phyloP scores from a whole-genome alignment of 2,888 invertebrate species.

The Xylocampa areola region DNA sequence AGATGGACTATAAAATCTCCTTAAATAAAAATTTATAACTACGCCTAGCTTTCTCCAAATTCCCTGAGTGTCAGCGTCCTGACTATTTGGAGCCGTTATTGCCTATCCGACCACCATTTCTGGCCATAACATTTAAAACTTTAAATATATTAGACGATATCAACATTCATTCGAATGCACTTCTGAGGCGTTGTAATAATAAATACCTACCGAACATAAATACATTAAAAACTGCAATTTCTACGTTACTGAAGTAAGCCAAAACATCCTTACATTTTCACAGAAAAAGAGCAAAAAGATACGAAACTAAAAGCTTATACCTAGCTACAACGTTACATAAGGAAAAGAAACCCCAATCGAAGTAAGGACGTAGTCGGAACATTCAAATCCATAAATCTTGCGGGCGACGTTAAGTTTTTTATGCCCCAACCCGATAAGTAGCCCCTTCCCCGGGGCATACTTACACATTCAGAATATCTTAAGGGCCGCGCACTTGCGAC shows the following conservation, averaged over 20 bases:
- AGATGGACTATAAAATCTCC: no score
- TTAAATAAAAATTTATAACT: no score
- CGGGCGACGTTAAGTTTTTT: slow-evolving; percentile 60
- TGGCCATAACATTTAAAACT: no score
- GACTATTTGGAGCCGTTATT: no score
- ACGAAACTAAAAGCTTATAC: slow-evolving; percentile 20
- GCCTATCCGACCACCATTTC: no score
- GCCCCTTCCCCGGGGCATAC: slow-evolving; percentile 51
- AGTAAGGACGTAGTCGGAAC: slow-evolving; percentile 49
- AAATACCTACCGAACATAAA: no score
- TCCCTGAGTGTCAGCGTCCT: no score
- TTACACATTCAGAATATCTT: slow-evolving; percentile 56
- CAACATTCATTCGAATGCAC: no score
- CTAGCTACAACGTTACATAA: slow-evolving; percentile 26
- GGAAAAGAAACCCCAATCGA: slow-evolving; percentile 46
- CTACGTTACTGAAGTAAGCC: no score
- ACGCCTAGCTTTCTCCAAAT: no score
- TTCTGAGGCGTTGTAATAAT: no score
- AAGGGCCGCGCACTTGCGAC: slow-evolving; percentile 37
- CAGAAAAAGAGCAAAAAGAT: slow-evolving; percentile 28
- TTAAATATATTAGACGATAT: no score
- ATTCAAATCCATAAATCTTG: slow-evolving; percentile 61
- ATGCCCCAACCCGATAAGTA: slow-evolving; percentile 59
- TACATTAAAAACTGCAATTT: slow-evolving; percentile 1
- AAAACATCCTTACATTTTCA: neutral